These are phyloP conservation scores for Nothobranchius furzeri DNA, from an alignment of 2,113 vertebrate species.

Conservation along the genomic window DNA sequence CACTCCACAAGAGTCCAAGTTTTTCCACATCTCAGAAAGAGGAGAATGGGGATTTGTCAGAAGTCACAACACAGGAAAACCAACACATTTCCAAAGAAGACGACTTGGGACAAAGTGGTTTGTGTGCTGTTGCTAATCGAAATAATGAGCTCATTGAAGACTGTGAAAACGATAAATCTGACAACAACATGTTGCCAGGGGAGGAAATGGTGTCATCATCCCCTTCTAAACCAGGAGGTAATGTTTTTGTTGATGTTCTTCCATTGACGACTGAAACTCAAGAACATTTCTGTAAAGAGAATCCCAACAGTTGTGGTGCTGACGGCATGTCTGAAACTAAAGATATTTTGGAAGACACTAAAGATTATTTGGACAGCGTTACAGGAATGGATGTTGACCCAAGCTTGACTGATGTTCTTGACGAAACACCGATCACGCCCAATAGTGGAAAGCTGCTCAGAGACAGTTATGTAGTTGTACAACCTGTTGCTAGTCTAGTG, in stretches of 20 bases:
- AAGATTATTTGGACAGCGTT: background rate
- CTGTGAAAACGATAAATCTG: background rate
- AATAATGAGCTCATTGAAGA: constrained; percentile 1
- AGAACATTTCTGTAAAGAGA: background rate
- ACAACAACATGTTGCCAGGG: constrained; percentile 9
- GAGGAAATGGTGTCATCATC: background rate
- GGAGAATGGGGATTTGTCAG: background rate
- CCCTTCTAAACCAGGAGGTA: constrained; percentile 20
- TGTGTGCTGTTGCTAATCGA: background rate
- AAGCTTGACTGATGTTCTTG: background rate
- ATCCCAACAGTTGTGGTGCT: background rate
- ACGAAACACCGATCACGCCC: background rate
- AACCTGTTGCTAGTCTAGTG: background rate
- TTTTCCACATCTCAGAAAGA: background rate
- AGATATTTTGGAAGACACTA: background rate
- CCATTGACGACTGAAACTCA: background rate
- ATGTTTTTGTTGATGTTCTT: background rate
- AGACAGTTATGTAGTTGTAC: background rate
- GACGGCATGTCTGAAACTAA: constrained; percentile 11
- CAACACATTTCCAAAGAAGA: constrained; percentile 14
- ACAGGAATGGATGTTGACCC: constrained; percentile 30
- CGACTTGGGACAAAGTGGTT: constrained; percentile 6
- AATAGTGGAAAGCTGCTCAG: background rate
- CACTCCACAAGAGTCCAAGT: constrained; percentile 6
- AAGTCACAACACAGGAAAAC: background rate